Evolutionary conservation across 2,888 invertebrate genomes (phyloP), one percentile per base, ranked within the genome.

Genomic region (Cephus pulcher): DNA sequence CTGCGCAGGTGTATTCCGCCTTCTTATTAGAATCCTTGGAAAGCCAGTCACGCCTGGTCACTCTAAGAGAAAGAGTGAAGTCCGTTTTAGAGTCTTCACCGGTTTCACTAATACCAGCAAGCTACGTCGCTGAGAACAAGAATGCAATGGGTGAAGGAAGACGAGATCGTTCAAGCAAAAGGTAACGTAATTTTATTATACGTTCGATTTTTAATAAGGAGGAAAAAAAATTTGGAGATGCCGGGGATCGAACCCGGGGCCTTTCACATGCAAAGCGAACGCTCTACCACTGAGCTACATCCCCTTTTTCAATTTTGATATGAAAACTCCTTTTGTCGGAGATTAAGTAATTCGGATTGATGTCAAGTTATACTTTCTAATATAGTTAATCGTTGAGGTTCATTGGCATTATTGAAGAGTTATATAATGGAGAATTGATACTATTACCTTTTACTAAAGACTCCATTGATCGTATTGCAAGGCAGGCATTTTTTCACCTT

Each of bases 241-340:
- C 97, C 96, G 97, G 97, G 97, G 97, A 97, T 97, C 96, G 97
- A 97, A 97, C 97, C 97, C 97, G 96, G 97, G 97, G 96, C 97
- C 97, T 97, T 97, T 97, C 97, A 97, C 97, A 97, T 97, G 97
- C 97, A 97, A 97, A 97, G 97, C 97, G 97, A 97, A 97, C 97
- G 97, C 97, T 97, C 97, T 97, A 97, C 97, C 97, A 97, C 97
- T 97, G 97, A 97, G 97, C 97, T 97, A 97, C 96, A 97, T 96
- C 97, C 95, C 94, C 94, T 56, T 56, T 56, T 56, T 56, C 2
- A 23, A 9, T 9, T 23, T 23, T 9, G 23, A 9, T 9, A 0
- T 23, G 23, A 56, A 23, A 9, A 9, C 6, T 23, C 1, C 1
- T 9, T 56, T 56, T 56, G 2, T 2, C 2, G 1, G 0, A 6